Evolutionary conservation across 2,888 invertebrate genomes (phyloP).

Genomic region (Augochlorella aurata): DNA sequence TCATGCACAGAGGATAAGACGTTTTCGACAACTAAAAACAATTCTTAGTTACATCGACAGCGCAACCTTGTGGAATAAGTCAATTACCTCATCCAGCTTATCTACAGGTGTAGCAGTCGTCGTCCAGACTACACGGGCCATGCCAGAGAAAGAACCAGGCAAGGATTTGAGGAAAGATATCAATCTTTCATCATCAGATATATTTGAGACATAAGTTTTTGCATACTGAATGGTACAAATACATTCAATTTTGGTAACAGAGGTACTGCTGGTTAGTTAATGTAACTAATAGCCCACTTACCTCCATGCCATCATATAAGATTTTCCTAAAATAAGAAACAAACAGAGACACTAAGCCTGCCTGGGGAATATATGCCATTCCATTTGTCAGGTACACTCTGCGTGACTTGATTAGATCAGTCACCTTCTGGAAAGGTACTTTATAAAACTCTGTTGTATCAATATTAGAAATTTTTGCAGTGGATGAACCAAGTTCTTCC

Average conservation of each 20-base stretch:
- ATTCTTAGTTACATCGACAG: slow-evolving; percentile 22
- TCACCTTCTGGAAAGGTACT: slow-evolving; percentile 93
- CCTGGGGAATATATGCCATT: slow-evolving; percentile 92
- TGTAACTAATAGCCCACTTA: slow-evolving; percentile 73
- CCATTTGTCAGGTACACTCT: slow-evolving; percentile 91
- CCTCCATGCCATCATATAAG: slow-evolving; percentile 87
- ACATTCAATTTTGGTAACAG: slow-evolving; percentile 13
- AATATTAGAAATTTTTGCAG: slow-evolving; percentile 84
- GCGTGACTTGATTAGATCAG: slow-evolving; percentile 91
- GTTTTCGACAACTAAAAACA: slow-evolving; percentile 86
- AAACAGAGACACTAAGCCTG: slow-evolving; percentile 93
- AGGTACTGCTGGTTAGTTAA: slow-evolving; percentile 10
- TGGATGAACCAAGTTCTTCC: slow-evolving; percentile 76
- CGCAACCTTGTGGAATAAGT: neutral
- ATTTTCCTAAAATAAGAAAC: slow-evolving; percentile 88
- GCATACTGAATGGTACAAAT: slow-evolving; percentile 83
- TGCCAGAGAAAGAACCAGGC: slow-evolving; percentile 92
- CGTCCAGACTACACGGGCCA: slow-evolving; percentile 85
- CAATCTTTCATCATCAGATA: slow-evolving; percentile 93
- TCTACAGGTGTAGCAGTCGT: slow-evolving; percentile 87
- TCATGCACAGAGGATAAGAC: slow-evolving; percentile 98
- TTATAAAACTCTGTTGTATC: slow-evolving; percentile 89
- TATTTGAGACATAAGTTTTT: slow-evolving; percentile 86
- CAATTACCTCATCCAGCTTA: slow-evolving; percentile 86
- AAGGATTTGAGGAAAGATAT: slow-evolving; percentile 88